Base-by-base conservation (phyloP, 2,797 vertebrate genomes). In the Anomalospiza imberbis region DNA sequence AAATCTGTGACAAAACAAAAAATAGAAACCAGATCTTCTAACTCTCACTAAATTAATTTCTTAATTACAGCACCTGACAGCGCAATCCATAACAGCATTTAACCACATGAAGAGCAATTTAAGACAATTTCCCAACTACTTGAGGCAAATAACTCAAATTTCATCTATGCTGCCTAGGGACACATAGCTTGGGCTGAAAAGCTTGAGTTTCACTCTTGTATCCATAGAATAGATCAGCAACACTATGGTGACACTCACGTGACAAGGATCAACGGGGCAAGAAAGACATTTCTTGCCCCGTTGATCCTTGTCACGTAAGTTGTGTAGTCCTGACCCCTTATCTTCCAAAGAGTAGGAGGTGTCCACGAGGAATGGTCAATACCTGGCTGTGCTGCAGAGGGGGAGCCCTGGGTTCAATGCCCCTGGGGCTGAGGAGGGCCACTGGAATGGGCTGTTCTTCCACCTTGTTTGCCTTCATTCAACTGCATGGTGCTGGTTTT, bases 391-490 rank as follows among this genome's bases (percentile, higher is more conserved):
- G 34, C 51, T 57, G 38, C 60, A 73, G 75, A 89, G 65, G 76
- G 45, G 53, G 48, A 93, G 34, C 48, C 45, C 40, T 60, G 55
- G 21, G n/a, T 92, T 93, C 92, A 85, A 22, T n/a, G 57, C 5
- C 74, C 44, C 55, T 65, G 84, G 32, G 65, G 66, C n/a, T 75
- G 88, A 83, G 73, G 38, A 93, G 50, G 28, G 50, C 8, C 68
- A n/a, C 81, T 85, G 89, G 85, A 85, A 91, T 7, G 31, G 60
- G 38, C 61, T 85, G 82, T 83, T 83, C 50, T 83, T 89, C 79
- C 40, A 65, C 57, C 29, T 94, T 45, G 12, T 71, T 87, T 80
- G 7, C 29, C 65, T 65, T 21, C 0, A 0, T 34, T 80, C 53
- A 57, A 4, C 38, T 57, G 17, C 11, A 21, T 32, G 72, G 53